These are phyloP conservation scores for Lucilia cuprina DNA, from an alignment of 1,140 invertebrate species.

Conservation along the genomic window DNA sequence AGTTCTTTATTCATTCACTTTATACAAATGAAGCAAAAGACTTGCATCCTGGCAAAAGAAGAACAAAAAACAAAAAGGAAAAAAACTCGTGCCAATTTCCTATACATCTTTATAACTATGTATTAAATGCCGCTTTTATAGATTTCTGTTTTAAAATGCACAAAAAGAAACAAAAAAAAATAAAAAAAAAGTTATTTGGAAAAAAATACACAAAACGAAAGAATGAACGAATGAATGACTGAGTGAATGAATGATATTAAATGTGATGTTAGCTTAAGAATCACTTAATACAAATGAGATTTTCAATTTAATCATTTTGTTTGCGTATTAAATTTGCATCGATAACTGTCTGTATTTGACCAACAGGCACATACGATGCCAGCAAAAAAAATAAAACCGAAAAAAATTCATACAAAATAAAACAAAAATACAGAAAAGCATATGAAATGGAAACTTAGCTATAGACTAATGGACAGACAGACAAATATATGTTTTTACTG, in stretches of 20 bases:
- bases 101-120: background rate
- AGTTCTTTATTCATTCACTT: background rate
- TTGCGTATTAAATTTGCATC: slow-evolving; percentile 63
- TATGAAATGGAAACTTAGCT: too few relatives aligned
- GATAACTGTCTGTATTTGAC: slow-evolving; percentile 62
- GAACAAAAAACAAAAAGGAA: background rate
- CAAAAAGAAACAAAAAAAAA: background rate
- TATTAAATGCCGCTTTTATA: slow-evolving; percentile 1
- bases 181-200: background rate
- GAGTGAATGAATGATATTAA: slow-evolving; percentile 18
- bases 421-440: background rate
- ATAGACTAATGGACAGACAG: slow-evolving; percentile 9
- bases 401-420: too few relatives aligned
- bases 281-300: slow-evolving; percentile 51
- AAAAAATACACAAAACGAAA: background rate
- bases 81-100: background rate
- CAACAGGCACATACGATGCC: slow-evolving; percentile 47
- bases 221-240: background rate
- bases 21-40: background rate
- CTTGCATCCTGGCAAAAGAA: background rate
- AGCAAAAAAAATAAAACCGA: background rate
- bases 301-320: slow-evolving; percentile 61
- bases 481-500: slow-evolving; percentile 23
- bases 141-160: background rate
- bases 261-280: slow-evolving; percentile 29